phyloP scores from a whole-genome alignment of 64 coral and sea anemone genomes.

The Stichodactyla mertensii region DNA sequence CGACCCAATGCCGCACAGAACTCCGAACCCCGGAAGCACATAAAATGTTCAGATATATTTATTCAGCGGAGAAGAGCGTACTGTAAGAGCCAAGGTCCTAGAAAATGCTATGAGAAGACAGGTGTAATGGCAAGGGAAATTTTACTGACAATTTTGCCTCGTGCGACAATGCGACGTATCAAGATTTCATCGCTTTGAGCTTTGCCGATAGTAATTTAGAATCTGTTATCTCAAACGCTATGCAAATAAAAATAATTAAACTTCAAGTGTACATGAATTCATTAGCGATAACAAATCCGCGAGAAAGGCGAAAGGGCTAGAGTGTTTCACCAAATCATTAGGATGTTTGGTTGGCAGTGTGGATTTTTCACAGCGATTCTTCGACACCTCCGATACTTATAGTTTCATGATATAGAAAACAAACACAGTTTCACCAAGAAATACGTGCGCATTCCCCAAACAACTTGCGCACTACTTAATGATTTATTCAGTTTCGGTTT shows the following conservation, averaged over 20 bases:
- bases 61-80: neutral
- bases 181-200: constrained; percentile 21
- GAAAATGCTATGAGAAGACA: neutral
- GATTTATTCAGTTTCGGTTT: constrained; percentile 4
- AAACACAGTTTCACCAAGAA: neutral
- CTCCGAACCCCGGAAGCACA: neutral
- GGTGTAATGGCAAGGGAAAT: neutral
- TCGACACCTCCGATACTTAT: neutral
- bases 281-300: neutral
- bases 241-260: constrained; percentile 30
- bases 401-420: neutral
- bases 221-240: constrained; percentile 17
- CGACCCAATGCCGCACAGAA: neutral
- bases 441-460: neutral
- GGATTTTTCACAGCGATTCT: neutral
- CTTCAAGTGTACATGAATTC: constrained; percentile 12
- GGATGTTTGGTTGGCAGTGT: neutral
- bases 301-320: neutral
- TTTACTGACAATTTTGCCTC: neutral
- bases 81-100: neutral
- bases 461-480: neutral
- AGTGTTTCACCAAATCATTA: neutral
- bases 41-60: constrained; percentile 21
- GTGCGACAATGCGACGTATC: neutral
- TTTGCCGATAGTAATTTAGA: constrained; percentile 28